Evolutionary conservation across 1,140 invertebrate genomes (phyloP).

Genomic region (Neodiprion pinetum): DNA sequence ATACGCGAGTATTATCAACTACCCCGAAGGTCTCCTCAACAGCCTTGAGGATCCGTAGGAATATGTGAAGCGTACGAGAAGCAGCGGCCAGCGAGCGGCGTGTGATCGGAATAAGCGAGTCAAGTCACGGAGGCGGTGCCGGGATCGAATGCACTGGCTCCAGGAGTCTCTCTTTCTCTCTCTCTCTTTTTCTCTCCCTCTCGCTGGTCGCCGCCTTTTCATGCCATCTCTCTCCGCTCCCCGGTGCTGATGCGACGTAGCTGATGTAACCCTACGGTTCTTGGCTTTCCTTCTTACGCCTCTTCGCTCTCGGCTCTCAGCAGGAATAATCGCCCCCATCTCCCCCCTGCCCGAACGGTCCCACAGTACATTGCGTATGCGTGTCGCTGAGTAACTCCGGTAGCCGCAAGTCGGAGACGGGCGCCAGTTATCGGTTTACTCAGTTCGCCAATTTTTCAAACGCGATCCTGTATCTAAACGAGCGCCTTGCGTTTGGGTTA

Average conservation of each 20-base stretch:
- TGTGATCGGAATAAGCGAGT: constrained; percentile 4
- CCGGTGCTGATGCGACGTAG: constrained; percentile 15
- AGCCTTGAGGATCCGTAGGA: constrained; percentile 2
- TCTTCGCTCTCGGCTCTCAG: constrained; percentile 39
- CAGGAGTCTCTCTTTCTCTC: constrained; percentile 24
- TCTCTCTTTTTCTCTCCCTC: constrained; percentile 21
- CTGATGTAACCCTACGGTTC: not conserved
- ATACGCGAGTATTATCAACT: not conserved
- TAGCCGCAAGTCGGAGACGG: not conserved
- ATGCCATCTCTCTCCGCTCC: constrained; percentile 17
- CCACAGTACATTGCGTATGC: too few species aligned
- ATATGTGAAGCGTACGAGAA: constrained; percentile 1
- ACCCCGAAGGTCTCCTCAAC: not conserved
- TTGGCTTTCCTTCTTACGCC: constrained; percentile 4
- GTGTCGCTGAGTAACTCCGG: not conserved
- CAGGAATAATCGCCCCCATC: constrained; percentile 34
- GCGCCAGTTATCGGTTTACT: too few species aligned
- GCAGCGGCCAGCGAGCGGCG: not conserved
- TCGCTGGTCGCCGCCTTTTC: not conserved
- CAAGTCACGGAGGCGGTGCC: constrained; percentile 2
- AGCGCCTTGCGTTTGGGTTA: too few species aligned
- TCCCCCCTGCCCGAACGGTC: constrained; percentile 30
- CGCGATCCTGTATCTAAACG: too few species aligned
- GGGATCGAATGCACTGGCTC: not conserved
- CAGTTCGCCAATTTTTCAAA: too few species aligned